Percentiles rank a stretch among this genome's conserved stretches.
These are phyloP conservation scores for Sylvilagus floridanus DNA, from an alignment of 2,797 vertebrate genomes.

Conservation along the genomic window DNA sequence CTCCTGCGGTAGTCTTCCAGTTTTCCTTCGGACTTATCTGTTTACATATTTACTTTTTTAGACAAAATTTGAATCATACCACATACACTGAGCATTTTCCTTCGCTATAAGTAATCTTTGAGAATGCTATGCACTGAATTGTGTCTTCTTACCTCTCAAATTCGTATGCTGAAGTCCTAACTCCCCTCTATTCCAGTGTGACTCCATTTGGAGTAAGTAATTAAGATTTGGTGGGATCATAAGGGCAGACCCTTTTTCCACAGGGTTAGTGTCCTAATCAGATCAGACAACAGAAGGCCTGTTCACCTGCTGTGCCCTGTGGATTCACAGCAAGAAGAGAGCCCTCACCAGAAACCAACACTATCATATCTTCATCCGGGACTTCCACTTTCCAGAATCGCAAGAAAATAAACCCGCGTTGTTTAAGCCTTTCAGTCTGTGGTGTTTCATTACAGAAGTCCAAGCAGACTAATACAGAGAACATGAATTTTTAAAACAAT, in stretches of 20 bases:
- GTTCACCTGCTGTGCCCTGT: not conserved
- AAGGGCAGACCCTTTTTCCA: not conserved
- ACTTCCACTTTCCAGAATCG: not conserved
- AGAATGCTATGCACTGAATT: conserved; percentile 8
- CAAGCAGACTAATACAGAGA: not conserved
- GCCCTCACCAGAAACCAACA: not conserved
- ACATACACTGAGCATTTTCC: not conserved
- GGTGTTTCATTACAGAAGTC: not conserved
- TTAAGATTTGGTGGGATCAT: not conserved
- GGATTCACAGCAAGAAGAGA: not conserved
- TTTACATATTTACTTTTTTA: conserved; percentile 12
- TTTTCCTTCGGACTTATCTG: not conserved
- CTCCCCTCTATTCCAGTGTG: not conserved
- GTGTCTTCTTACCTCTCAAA: not conserved
- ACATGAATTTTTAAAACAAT: not conserved
- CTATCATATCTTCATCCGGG: not conserved
- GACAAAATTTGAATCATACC: not conserved
- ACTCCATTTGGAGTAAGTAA: not conserved
- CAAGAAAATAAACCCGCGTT: not conserved
- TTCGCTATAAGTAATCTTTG: not conserved
- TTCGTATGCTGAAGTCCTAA: not conserved
- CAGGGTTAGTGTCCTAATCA: not conserved
- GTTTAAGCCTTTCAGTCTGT: not conserved
- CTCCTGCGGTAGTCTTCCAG: not conserved
- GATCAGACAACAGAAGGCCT: not conserved